Evolutionary conservation across 2,888 invertebrate genomes (phyloP).

Genomic region (Liodrosophila aerea): DNA sequence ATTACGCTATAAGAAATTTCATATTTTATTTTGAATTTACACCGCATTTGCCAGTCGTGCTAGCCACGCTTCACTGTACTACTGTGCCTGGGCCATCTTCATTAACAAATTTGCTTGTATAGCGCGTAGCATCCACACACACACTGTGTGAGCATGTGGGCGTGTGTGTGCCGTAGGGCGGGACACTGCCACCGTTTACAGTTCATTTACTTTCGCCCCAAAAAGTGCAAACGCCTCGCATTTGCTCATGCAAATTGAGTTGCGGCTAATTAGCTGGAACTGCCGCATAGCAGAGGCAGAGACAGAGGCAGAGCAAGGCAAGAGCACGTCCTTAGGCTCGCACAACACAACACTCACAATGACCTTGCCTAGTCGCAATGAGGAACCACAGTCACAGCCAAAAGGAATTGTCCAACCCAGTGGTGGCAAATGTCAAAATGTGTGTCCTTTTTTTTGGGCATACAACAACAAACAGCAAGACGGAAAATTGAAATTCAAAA

Average conservation of each 20-base stretch:
- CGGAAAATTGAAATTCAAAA: not conserved
- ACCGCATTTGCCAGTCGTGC: conserved; percentile 15
- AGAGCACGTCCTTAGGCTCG: conserved; percentile 14
- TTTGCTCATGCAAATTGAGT: conserved; percentile 60
- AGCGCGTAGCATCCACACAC: conserved; percentile 28
- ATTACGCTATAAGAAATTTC: not conserved
- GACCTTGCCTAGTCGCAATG: too few species aligned
- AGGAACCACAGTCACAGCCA: conserved; percentile 1
- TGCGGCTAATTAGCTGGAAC: conserved; percentile 58
- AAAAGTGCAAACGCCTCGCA: conserved; percentile 40
- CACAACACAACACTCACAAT: not conserved
- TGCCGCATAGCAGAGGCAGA: conserved; percentile 24
- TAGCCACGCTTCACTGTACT: too few species aligned
- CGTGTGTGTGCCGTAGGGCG: conserved; percentile 40
- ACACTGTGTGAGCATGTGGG: conserved; percentile 17
- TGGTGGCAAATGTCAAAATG: not conserved
- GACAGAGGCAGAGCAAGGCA: conserved; percentile 27
- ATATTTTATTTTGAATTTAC: not conserved
- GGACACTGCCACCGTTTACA: conserved; percentile 51
- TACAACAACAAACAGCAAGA: too few species aligned
- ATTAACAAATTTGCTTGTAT: conserved; percentile 55
- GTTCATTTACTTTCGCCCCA: conserved; percentile 55
- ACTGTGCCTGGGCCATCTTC: conserved; percentile 30
- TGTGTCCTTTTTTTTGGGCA: too few species aligned
- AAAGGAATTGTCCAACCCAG: too few species aligned